These are phyloP conservation scores for Poeciliopsis paucimaculata DNA, from an alignment of 2,797 vertebrate species.

Conservation along the genomic window DNA sequence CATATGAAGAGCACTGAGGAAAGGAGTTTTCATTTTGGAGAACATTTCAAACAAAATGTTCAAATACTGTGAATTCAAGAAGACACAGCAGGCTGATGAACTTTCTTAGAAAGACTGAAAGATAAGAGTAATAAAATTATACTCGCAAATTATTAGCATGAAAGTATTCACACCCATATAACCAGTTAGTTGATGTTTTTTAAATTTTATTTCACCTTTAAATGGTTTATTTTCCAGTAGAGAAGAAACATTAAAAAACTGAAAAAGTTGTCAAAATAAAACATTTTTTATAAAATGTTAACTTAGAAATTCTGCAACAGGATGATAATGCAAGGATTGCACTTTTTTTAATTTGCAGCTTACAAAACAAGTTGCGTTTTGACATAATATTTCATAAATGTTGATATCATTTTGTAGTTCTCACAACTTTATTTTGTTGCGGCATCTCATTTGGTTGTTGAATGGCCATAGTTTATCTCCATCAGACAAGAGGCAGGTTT, in stretches of 20 bases:
- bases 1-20: too few species aligned
- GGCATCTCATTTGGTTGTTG: too few species aligned
- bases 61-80: too few species aligned
- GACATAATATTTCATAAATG: neutral
- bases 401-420: neutral
- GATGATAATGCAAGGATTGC: neutral
- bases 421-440: neutral
- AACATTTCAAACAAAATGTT: neutral
- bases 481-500: too few species aligned
- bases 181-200: neutral
- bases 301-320: neutral
- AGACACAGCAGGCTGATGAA: neutral
- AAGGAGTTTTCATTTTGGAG: neutral
- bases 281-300: neutral
- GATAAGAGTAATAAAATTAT: neutral
- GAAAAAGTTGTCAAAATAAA: neutral
- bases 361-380: neutral
- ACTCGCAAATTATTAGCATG: neutral
- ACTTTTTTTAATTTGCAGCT: neutral
- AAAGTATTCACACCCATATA: neutral
- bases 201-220: neutral
- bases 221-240: neutral
- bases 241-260: neutral
- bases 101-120: neutral
- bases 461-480: too few species aligned